A percentile compares a stretch with the other conserved stretches of the same genome.
These are phyloP conservation scores for Amblyjoppa fuscipennis DNA, from an alignment of 2,888 invertebrate species.

Conservation along the genomic window DNA sequence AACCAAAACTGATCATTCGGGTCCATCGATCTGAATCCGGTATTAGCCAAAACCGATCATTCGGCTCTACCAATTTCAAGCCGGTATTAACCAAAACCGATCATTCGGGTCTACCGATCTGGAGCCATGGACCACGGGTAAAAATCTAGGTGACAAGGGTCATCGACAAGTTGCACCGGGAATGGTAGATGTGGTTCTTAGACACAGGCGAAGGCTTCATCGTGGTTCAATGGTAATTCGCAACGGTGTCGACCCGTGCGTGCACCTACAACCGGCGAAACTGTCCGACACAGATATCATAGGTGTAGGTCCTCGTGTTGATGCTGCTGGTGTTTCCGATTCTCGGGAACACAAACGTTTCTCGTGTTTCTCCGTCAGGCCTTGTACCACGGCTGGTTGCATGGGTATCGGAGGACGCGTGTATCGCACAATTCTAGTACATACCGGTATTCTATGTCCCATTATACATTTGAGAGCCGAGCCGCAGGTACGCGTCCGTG, in stretches of 20 bases:
- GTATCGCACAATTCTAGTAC: conserved; percentile 48
- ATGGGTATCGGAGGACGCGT: conserved; percentile 44
- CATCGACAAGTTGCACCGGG: not conserved
- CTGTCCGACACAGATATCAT: conserved; percentile 27
- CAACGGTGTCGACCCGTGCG: not conserved
- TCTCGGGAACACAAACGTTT: conserved; percentile 35
- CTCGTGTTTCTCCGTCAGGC: conserved; percentile 55
- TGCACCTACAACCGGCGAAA: conserved; percentile 15
- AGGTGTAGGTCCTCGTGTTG: conserved; percentile 22
- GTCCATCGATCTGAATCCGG: too few relatives aligned
- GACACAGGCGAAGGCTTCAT: not conserved
- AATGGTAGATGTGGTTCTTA: not conserved
- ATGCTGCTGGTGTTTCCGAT: conserved; percentile 27
- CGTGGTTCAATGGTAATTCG: not conserved
- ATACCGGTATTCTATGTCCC: conserved; percentile 37
- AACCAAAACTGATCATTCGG: too few relatives aligned
- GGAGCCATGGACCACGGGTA: not conserved
- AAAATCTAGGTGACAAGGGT: not conserved
- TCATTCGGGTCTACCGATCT: not conserved
- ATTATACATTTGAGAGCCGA: conserved; percentile 51
- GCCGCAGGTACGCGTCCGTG: conserved; percentile 34
- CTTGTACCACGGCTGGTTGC: conserved; percentile 49
- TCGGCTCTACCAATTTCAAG: too few relatives aligned
- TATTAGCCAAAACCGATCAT: too few relatives aligned
- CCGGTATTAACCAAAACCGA: too few relatives aligned